Percentiles rank a stretch among this genome's conserved stretches.
Evolutionary conservation across 2,888 invertebrate species (phyloP).

Genomic region (Lagria hirta): DNA sequence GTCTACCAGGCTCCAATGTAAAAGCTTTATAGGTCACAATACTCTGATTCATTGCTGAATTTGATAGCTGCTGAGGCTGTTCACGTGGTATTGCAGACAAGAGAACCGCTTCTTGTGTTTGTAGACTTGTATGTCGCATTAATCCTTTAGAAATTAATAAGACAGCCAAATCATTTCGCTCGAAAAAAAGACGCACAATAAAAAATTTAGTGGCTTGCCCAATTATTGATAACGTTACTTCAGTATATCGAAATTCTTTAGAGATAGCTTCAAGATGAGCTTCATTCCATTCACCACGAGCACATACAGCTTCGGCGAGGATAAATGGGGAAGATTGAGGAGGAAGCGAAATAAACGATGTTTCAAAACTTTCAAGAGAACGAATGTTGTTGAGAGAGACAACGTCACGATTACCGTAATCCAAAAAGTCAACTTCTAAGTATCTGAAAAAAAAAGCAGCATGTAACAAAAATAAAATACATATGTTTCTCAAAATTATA

Average conservation of each 20-base stretch:
- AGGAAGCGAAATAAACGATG: conserved; percentile 52
- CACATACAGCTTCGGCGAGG: conserved; percentile 57
- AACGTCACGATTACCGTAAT: conserved; percentile 66
- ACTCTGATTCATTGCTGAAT: conserved; percentile 50
- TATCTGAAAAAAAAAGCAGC: too few species aligned
- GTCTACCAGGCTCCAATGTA: conserved; percentile 58
- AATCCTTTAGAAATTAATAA: conserved; percentile 55
- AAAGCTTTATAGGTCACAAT: conserved; percentile 59
- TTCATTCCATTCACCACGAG: conserved; percentile 57
- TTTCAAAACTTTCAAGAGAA: conserved; percentile 58
- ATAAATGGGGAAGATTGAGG: conserved; percentile 64
- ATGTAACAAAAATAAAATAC: too few species aligned
- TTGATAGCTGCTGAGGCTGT: conserved; percentile 7
- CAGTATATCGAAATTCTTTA: conserved; percentile 51
- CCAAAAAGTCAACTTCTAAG: conserved; percentile 68
- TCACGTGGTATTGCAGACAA: conserved; percentile 37
- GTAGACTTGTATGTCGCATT: conserved; percentile 55
- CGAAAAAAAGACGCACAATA: conserved; percentile 56
- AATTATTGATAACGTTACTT: conserved; percentile 44
- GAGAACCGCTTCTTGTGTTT: conserved; percentile 55
- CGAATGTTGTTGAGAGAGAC: conserved; percentile 63
- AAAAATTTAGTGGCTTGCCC: conserved; percentile 38
- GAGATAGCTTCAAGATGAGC: conserved; percentile 50
- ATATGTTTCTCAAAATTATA: too few species aligned
- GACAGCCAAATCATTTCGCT: conserved; percentile 56